Percentiles rank a stretch among this genome's conserved stretches.
Conservation (phyloP, 2,113 vertebrate species). For the Dissostichus mawsoni region DNA sequence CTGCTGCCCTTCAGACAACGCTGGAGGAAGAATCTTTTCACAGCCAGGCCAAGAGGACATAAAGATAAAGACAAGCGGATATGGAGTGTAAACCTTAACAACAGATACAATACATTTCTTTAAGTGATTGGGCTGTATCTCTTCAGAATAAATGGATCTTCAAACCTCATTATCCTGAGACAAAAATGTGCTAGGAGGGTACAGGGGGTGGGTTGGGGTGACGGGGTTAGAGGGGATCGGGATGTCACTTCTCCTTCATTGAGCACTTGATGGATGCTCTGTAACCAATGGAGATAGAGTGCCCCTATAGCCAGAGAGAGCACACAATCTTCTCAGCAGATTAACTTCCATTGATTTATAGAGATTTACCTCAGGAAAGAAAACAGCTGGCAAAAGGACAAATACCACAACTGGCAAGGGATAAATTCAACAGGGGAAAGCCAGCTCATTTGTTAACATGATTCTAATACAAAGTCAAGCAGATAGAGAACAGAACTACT, state of each 20-base stretch:
- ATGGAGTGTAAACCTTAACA: constrained; percentile 11
- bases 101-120: constrained; percentile 34
- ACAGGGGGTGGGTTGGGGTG: constrained; percentile 34
- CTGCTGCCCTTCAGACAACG: constrained; percentile 84
- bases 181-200: constrained; percentile 27
- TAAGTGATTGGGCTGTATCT: background rate
- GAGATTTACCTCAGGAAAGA: constrained; percentile 81
- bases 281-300: constrained; percentile 83
- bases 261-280: constrained; percentile 82
- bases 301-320: constrained; percentile 57
- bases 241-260: constrained; percentile 76
- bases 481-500: constrained; percentile 36
- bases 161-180: constrained; percentile 38
- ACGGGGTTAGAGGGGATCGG: constrained; percentile 61
- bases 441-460: constrained; percentile 67
- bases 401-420: constrained; percentile 71
- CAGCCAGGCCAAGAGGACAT: constrained; percentile 27
- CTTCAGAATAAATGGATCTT: constrained; percentile 1
- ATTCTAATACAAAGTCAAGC: constrained; percentile 25
- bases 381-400: constrained; percentile 83
- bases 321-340: constrained; percentile 81
- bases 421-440: constrained; percentile 73
- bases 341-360: constrained; percentile 85
- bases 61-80: constrained; percentile 34
- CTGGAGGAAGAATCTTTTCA: constrained; percentile 84